These are phyloP conservation scores for Eupithecia insigniata DNA, from an alignment of 2,888 invertebrate species.

Conservation along the genomic window DNA sequence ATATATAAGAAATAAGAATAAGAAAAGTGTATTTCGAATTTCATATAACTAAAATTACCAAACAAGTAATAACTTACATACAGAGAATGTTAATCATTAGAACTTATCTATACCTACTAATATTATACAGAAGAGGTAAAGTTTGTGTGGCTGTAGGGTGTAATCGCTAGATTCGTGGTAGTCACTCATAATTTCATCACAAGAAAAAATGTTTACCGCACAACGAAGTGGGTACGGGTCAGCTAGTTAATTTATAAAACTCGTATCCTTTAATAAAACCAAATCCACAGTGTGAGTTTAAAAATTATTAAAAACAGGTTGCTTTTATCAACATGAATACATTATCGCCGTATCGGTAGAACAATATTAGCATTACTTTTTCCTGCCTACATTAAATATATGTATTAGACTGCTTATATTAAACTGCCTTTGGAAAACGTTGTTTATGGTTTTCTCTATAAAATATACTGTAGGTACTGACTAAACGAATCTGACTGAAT, in stretches of 20 bases:
- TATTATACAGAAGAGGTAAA: too few species aligned
- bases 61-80: too few species aligned
- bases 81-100: too few species aligned
- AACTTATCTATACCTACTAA: too few species aligned
- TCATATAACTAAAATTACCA: too few species aligned
- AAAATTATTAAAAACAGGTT: not conserved
- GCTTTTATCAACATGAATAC: constrained; percentile 7
- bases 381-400: not conserved
- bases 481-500: not conserved
- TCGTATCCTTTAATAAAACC: not conserved
- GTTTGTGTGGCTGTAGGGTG: too few species aligned
- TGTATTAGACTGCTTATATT: too few species aligned
- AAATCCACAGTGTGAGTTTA: not conserved
- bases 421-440: not conserved
- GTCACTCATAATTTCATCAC: too few species aligned
- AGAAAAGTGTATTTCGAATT: not conserved
- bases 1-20: not conserved
- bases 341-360: constrained; percentile 1
- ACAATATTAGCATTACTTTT: not conserved
- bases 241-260: not conserved
- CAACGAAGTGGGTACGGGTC: too few species aligned
- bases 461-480: not conserved
- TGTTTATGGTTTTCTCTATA: not conserved
- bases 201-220: too few species aligned
- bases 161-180: too few species aligned